phyloP scores from a whole-genome alignment of 2,797 vertebrate species.

The Cuniculus paca region DNA sequence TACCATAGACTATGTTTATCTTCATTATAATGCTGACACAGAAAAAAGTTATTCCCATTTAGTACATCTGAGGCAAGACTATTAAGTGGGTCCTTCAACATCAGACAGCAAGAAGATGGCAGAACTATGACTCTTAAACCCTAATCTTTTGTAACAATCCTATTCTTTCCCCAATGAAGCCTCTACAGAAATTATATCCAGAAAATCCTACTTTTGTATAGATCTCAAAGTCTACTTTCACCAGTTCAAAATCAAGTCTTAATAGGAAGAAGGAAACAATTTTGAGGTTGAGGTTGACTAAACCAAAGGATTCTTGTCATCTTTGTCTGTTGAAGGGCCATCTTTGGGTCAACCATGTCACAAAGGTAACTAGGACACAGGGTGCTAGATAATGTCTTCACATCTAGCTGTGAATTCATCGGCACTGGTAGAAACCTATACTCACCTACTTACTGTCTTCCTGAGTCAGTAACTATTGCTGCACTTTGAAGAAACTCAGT shows the following conservation, averaged over 20 bases:
- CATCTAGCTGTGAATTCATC: neutral
- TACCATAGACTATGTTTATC: neutral
- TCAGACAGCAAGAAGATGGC: neutral
- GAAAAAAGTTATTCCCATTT: neutral
- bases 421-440: neutral
- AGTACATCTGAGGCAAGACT: neutral
- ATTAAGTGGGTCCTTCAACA: neutral
- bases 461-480: neutral
- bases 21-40: neutral
- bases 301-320: neutral
- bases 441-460: neutral
- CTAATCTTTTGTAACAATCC: neutral
- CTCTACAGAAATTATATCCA: neutral
- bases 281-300: neutral
- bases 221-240: neutral
- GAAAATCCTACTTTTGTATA: neutral
- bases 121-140: neutral
- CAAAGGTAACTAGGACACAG: neutral
- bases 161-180: neutral
- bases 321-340: neutral
- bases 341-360: neutral
- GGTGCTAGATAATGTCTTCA: neutral
- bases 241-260: neutral
- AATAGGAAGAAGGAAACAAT: neutral
- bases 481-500: neutral